These are phyloP conservation scores for Piezodorus guildinii DNA, from an alignment of 1,140 invertebrate genomes.

Conservation along the genomic window DNA sequence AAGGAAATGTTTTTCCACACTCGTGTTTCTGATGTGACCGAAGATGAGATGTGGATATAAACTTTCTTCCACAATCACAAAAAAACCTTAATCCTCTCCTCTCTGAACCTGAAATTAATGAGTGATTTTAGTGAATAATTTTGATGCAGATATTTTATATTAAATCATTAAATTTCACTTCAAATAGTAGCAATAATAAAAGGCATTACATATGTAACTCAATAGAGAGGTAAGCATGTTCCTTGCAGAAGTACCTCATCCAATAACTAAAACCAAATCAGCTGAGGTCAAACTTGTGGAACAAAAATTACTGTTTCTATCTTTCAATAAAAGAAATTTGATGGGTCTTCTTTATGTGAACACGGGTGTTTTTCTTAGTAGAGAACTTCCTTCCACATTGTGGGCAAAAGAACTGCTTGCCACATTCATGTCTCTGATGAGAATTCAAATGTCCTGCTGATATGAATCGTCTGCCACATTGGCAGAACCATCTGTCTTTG, in stretches of 20 bases:
- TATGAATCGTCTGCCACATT: conserved; percentile 13
- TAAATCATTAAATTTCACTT: too few species aligned
- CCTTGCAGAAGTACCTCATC: too few species aligned
- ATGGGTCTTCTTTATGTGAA: background rate
- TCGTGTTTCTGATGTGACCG: conserved; percentile 9
- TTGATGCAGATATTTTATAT: too few species aligned
- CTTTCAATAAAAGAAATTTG: too few species aligned
- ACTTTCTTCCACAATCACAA: conserved; percentile 17
- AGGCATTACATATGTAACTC: too few species aligned
- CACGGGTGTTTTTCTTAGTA: conserved; percentile 2
- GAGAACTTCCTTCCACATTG: conserved; percentile 20
- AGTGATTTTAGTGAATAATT: too few species aligned
- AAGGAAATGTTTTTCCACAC: conserved; percentile 19
- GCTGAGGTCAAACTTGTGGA: too few species aligned
- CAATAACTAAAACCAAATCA: too few species aligned
- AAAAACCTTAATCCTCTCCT: background rate
- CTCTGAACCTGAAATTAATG: background rate
- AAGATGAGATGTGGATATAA: conserved; percentile 8
- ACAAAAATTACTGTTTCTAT: too few species aligned
- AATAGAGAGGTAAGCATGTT: too few species aligned
- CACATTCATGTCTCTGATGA: conserved; percentile 36
- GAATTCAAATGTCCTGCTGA: conserved; percentile 12
- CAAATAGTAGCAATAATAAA: too few species aligned
- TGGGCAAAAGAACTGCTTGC: conserved; percentile 30
- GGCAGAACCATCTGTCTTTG: conserved; percentile 6